These are phyloP conservation scores for Paracanthobrama guichenoti DNA, from an alignment of 2,113 vertebrate genomes.

Conservation along the genomic window DNA sequence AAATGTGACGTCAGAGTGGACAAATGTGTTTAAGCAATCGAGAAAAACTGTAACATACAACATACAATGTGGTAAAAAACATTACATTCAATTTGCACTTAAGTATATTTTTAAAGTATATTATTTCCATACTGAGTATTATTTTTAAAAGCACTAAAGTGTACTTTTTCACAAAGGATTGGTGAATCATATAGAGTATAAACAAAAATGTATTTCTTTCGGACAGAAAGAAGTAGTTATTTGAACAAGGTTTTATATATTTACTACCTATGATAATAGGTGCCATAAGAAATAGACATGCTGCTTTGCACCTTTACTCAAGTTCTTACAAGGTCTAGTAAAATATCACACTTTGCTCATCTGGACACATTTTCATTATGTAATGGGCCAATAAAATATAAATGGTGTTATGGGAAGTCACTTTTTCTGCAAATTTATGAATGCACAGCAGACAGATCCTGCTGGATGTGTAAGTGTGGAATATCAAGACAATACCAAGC, in stretches of 20 bases:
- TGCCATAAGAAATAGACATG: background rate
- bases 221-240: too few relatives aligned
- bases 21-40: too few relatives aligned
- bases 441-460: background rate
- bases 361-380: background rate
- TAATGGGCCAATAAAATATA: background rate
- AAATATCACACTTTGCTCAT: background rate
- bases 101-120: too few relatives aligned
- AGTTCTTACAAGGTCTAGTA: background rate
- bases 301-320: background rate
- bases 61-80: too few relatives aligned
- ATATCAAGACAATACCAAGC: background rate
- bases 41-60: too few relatives aligned
- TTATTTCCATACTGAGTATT: too few relatives aligned
- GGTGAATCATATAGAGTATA: too few relatives aligned
- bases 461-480: background rate
- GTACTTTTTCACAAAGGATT: too few relatives aligned
- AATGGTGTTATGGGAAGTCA: background rate
- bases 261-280: background rate
- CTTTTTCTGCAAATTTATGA: constrained; percentile 8
- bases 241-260: background rate
- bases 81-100: too few relatives aligned
- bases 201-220: too few relatives aligned
- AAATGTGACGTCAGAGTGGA: too few relatives aligned
- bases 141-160: too few relatives aligned